Evolutionary conservation across 2,113 vertebrate genomes (phyloP), one percentile per base, ranked within the genome.

Genomic region (Aviceda subcristata): DNA sequence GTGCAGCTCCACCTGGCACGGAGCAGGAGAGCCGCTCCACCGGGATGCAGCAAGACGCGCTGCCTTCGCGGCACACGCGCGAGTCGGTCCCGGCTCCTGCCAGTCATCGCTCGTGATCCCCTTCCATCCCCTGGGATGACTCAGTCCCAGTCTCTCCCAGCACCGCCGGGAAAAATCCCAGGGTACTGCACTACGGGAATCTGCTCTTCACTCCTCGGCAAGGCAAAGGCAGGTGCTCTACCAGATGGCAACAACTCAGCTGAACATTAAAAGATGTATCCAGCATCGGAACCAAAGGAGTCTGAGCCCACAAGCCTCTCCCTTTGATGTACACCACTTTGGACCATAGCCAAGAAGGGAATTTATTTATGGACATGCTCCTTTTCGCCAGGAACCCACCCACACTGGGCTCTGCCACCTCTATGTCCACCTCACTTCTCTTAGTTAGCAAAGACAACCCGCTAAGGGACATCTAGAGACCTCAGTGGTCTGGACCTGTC

Each of bases 51-150:
- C 5, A 1, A 12, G 59, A 36, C 38, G 39, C 2, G 20, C 51
- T 4, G 50, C 21, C 5, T 3, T 32, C 24, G 3, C 34, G 5
- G 39, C 56, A 48, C 12, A 1, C 3, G 4, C 1, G 6, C 7
- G 1, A 46, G 53, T 6, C 80, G 34, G 64, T 34, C 32, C 50
- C 3, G 1, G 36, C 50, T 51, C 43, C 88, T 15, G 51, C 30
- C 14, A 7, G 39, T 8, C 77, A 57, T 17, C 5, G 3, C 66
- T 30, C 14, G 0, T 3, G 30, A 38, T 12, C 60, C 56, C 51
- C 26, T 30, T 27, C 75, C 56, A 15, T 46, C 81, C 48, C 63
- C 75, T 6, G 18, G 50, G 57, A 55, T 24, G n/a, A 24, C 34
- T 63, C 48, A 1, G 3, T 69, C 69, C 86, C 39, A 1, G 9